phyloP scores from a whole-genome alignment of 2,113 vertebrate genomes.

The Lagopus muta region DNA sequence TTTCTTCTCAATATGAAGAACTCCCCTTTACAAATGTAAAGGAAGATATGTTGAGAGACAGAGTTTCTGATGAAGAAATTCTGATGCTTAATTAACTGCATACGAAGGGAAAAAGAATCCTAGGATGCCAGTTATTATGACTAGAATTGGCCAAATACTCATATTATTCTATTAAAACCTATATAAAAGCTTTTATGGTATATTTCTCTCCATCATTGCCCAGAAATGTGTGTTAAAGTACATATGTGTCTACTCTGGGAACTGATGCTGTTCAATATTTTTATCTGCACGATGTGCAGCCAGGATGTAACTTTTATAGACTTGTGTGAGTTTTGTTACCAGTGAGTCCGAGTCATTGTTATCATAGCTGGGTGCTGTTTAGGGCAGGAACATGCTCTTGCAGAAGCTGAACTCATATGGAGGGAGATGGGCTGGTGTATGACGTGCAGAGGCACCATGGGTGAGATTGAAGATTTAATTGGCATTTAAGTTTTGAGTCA shows the following conservation, averaged over 20 bases:
- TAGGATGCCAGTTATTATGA: neutral
- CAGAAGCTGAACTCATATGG: neutral
- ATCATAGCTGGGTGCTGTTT: neutral
- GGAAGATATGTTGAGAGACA: neutral
- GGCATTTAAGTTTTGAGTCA: neutral
- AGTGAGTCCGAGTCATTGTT: rapidly evolving
- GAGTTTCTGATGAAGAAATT: neutral
- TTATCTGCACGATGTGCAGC: rapidly evolving
- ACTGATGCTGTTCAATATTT: rapidly evolving
- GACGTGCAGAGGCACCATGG: neutral
- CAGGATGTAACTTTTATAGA: neutral
- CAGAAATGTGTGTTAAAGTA: neutral
- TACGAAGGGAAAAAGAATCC: neutral
- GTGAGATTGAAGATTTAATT: neutral
- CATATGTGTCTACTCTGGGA: neutral
- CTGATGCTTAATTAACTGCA: neutral
- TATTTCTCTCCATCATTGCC: neutral
- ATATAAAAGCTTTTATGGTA: neutral
- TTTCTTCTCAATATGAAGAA: neutral
- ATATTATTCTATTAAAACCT: neutral
- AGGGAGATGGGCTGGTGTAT: rapidly evolving
- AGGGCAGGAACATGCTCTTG: rapidly evolving
- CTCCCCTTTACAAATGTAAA: neutral
- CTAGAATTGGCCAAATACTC: neutral
- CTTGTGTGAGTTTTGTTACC: neutral